Evolutionary conservation across 2,888 invertebrate genomes (phyloP), one percentile per base, ranked within the genome.

Genomic region (Microctonus hyperodae): DNA sequence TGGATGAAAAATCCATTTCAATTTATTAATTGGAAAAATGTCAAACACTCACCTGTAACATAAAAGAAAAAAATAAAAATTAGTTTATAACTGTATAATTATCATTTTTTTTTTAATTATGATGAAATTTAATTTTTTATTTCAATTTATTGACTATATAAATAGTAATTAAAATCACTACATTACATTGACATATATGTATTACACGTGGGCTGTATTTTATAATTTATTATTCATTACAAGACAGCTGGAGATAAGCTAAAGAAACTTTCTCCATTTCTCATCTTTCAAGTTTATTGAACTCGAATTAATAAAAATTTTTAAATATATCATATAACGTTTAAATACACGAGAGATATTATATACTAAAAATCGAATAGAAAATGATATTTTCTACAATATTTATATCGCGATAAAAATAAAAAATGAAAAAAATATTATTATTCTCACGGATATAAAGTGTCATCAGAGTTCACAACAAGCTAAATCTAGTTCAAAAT

Each of bases 11-110:
- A 65, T 13, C 53, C 23, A n/a, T 16, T 56, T 16, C n/a, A 11
- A 53, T 5, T 1, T 23, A 11, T 9, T 53, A 28, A 28, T 23
- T 10, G 5, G 50, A 10, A 22, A 1, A 5, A 51, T 25, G 25
- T 53, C 3, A 2, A 11, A 53, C 31, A 68, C 73, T 72, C 67
- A 73, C 73, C 73, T 73, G 70, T 60, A 73, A 73, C 68, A 69
- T 40, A 68, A 40, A 57, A 33, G 61, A 57, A 58, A 59, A 63
- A 60, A 31, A 58, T 11, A 56, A n/a, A n/a, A n/a, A n/a, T n/a
- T n/a, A n/a, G 53, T 20, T 16, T 16, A 60, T 11, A 23, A 65
- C n/a, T 20, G 51, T 25, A 1, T 44, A 11, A 60, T 55, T 53
- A 23, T 31, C 37, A 61, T 16, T 44, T 44, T 20, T 6, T 9